These are phyloP conservation scores for Trissolcus japonicus DNA, from an alignment of 2,888 invertebrate genomes.

Conservation along the genomic window DNA sequence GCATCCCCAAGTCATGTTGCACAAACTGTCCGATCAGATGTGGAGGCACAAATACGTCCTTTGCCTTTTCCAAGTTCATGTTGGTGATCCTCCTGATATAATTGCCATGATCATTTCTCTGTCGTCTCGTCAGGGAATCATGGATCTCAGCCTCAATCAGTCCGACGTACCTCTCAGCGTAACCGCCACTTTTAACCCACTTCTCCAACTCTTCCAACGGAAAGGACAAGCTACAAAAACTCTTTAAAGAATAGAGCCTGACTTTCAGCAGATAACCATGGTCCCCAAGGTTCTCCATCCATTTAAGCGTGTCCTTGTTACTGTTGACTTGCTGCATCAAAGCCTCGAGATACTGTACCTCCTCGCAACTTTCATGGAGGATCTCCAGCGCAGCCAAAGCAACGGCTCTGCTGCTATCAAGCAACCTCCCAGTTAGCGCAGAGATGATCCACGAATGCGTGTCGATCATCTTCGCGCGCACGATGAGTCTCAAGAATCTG, in stretches of 20 bases:
- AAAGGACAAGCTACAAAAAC: constrained; percentile 76
- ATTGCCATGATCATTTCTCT: constrained; percentile 86
- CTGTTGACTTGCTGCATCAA: constrained; percentile 65
- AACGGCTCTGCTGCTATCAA: constrained; percentile 88
- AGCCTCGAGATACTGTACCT: constrained; percentile 76
- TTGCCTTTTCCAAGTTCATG: constrained; percentile 70
- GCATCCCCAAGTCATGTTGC: constrained; percentile 81
- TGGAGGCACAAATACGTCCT: constrained; percentile 79
- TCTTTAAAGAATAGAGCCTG: constrained; percentile 77
- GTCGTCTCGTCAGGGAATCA: constrained; percentile 90
- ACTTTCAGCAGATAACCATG: constrained; percentile 78
- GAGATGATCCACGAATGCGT: constrained; percentile 92
- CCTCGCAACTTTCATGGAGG: constrained; percentile 95
- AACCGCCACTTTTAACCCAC: constrained; percentile 71
- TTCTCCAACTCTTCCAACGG: constrained; percentile 72
- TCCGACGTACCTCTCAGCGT: constrained; percentile 84
- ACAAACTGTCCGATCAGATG: constrained; percentile 92
- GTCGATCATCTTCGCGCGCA: constrained; percentile 85
- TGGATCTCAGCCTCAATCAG: constrained; percentile 93
- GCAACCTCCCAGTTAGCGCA: constrained; percentile 88
- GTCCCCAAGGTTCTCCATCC: constrained; percentile 78
- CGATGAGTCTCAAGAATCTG: constrained; percentile 90
- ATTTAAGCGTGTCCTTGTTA: constrained; percentile 73
- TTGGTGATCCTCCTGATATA: constrained; percentile 84
- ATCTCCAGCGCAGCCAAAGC: constrained; percentile 88